A percentile compares a stretch with the other conserved stretches of the same genome.
Evolutionary conservation across 30 jellyfish, hydroid and myxozoan species (phyloP).

Genomic region (Turritopsis rubra): DNA sequence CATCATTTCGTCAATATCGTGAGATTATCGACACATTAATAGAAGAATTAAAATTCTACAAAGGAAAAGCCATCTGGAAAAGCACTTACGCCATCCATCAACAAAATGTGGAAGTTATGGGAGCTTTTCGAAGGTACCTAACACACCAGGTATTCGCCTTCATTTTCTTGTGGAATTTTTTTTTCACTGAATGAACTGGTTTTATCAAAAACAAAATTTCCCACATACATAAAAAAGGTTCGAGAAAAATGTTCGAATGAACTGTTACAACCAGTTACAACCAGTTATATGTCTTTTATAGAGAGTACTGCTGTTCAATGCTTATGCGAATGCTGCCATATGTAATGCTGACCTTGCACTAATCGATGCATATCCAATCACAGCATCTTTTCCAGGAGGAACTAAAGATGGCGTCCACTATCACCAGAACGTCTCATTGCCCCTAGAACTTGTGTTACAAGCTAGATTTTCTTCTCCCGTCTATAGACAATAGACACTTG

Average conservation of each 20-base stretch:
- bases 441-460: slow-evolving; percentile 48
- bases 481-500: background rate
- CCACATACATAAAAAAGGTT: no score
- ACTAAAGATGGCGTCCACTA: slow-evolving; percentile 95
- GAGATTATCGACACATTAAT: slow-evolving; percentile 72
- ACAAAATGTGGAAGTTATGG: slow-evolving; percentile 78
- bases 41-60: slow-evolving; percentile 55
- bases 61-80: slow-evolving; percentile 85
- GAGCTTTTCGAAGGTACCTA: slow-evolving; percentile 81
- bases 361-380: slow-evolving; percentile 76
- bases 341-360: slow-evolving; percentile 73
- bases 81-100: slow-evolving; percentile 89
- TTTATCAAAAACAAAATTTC: background rate
- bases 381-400: slow-evolving; percentile 90
- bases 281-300: no score
- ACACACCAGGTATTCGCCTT: slow-evolving; percentile 80
- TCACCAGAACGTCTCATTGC: slow-evolving; percentile 44
- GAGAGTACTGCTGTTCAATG: slow-evolving; percentile 91
- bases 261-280: no score
- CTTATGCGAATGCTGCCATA: slow-evolving; percentile 96
- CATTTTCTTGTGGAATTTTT: no score
- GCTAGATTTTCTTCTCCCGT: background rate
- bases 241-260: no score
- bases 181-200: background rate
- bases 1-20: slow-evolving; percentile 79